Percentiles rank a stretch among this genome's conserved stretches.
Conservation (phyloP, 2,113 vertebrate genomes). For the Perognathus longimembris region DNA sequence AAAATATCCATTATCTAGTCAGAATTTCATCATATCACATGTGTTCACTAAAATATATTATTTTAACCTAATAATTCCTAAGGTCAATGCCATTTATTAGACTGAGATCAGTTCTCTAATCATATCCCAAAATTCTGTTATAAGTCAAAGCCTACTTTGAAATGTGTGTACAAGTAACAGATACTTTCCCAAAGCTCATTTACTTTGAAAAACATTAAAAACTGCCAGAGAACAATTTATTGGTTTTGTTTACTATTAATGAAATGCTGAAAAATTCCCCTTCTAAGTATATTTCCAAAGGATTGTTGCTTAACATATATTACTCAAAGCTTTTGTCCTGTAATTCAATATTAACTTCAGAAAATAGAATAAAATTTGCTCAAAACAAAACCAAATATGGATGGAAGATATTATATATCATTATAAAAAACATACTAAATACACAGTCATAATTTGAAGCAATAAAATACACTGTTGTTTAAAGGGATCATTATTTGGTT, state of each 20-base stretch:
- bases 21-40: neutral
- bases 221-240: neutral
- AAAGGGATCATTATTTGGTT: neutral
- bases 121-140: neutral
- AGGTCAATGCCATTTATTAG: neutral
- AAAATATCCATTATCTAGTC: neutral
- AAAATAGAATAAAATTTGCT: constrained; percentile 8
- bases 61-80: neutral
- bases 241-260: neutral
- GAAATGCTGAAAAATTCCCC: neutral
- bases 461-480: constrained; percentile 19
- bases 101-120: constrained; percentile 42
- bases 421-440: constrained; percentile 39
- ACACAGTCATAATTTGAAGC: neutral
- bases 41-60: neutral
- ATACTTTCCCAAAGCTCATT: neutral
- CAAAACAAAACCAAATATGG: neutral
- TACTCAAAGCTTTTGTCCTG: constrained; percentile 11
- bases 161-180: neutral
- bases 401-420: neutral
- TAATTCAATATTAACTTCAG: constrained; percentile 43
- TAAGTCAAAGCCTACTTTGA: constrained; percentile 11
- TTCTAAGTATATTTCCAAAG: constrained; percentile 47
- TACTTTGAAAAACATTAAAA: neutral
- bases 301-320: neutral